Conservation (phyloP, 2,888 invertebrate species). For the Phymatocera aterrima region DNA sequence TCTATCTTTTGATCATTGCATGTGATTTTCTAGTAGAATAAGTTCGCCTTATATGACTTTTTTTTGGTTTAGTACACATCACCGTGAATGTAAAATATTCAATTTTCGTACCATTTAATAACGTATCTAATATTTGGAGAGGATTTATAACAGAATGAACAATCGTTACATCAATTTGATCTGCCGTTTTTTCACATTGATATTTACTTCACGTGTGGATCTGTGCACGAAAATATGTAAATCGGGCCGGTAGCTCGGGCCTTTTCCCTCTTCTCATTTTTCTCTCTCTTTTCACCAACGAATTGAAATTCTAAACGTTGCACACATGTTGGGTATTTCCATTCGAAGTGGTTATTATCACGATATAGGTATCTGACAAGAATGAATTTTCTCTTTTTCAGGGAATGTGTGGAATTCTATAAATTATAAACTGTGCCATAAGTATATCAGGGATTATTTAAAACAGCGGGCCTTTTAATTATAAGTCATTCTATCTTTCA, state of each 20-base stretch:
- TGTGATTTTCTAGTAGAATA: slow-evolving; percentile 22
- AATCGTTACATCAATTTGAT: not conserved
- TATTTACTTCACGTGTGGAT: slow-evolving; percentile 22
- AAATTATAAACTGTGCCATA: slow-evolving; percentile 31
- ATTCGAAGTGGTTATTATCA: not conserved
- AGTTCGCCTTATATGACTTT: slow-evolving; percentile 5
- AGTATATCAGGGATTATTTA: slow-evolving; percentile 2
- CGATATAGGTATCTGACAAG: not conserved
- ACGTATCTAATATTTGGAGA: not conserved
- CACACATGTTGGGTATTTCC: not conserved
- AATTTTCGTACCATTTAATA: not conserved
- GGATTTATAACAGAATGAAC: not conserved
- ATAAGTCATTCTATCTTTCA: not conserved
- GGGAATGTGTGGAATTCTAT: slow-evolving; percentile 40
- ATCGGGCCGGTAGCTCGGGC: slow-evolving; percentile 24
- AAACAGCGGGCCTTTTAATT: slow-evolving; percentile 29
- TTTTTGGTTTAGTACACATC: not conserved
- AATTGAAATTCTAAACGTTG: slow-evolving; percentile 5
- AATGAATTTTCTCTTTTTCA: slow-evolving; percentile 36
- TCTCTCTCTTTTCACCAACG: not conserved
- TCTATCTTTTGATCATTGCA: not conserved
- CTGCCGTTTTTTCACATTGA: not conserved
- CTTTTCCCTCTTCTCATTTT: not conserved
- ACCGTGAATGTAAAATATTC: slow-evolving; percentile 17
- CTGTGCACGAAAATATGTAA: slow-evolving; percentile 14